Evolutionary conservation across 2,113 vertebrate species (phyloP).

Genomic region (Telmatochromis sp.): DNA sequence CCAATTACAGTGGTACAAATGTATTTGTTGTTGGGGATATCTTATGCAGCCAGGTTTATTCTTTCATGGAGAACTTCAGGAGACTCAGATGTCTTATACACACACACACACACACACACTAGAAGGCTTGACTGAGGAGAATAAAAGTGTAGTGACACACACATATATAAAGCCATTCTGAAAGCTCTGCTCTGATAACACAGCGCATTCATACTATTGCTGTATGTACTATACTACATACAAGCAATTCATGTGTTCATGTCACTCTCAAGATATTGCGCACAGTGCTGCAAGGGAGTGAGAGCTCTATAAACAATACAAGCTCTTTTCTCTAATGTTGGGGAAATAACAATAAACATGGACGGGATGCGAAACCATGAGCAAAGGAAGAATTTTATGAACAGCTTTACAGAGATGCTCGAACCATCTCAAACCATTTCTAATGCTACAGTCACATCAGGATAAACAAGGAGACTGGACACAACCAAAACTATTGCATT

Average conservation of each 20-base stretch:
- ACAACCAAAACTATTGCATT: not conserved
- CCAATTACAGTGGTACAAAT: not conserved
- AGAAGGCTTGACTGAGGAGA: not conserved
- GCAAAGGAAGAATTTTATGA: not conserved
- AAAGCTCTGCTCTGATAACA: not conserved
- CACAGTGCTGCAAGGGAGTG: not conserved
- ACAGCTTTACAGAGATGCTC: not conserved
- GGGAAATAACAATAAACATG: not conserved
- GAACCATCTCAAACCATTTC: not conserved
- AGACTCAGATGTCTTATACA: not conserved
- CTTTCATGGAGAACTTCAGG: not conserved
- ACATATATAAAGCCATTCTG: not conserved
- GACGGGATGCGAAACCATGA: not conserved
- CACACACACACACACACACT: not conserved
- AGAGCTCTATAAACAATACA: not conserved
- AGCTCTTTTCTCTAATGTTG: not conserved
- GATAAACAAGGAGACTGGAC: not conserved
- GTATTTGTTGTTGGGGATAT: not conserved
- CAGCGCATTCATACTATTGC: not conserved
- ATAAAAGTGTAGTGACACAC: not conserved
- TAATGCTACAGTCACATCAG: not conserved
- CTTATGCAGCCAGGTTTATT: not conserved
- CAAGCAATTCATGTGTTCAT: not conserved
- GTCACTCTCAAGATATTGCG: not conserved
- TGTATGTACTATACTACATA: not conserved